Evolutionary conservation across 2,113 vertebrate species (phyloP).

Genomic region (Bolborhynchus lineola): DNA sequence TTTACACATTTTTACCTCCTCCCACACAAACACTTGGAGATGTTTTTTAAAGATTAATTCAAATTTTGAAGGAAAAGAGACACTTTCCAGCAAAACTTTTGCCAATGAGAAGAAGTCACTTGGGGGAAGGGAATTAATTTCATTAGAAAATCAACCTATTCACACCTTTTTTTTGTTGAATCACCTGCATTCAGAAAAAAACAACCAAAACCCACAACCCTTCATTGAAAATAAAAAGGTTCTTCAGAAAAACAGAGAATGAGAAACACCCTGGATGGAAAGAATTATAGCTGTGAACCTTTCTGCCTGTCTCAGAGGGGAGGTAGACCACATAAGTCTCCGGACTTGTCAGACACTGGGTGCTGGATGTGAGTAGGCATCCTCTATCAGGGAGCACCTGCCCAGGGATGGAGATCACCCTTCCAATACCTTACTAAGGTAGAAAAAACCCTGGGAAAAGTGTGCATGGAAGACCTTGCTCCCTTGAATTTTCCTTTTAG

Average conservation of each 20-base stretch:
- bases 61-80: not conserved
- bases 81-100: not conserved
- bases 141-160: not conserved
- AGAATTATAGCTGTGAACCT: not conserved
- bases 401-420: not conserved
- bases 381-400: accelerated
- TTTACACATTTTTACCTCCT: not conserved
- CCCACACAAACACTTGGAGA: no score
- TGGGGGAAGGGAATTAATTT: not conserved
- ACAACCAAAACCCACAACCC: not conserved
- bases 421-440: not conserved
- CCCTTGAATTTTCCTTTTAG: not conserved
- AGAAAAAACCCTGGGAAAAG: not conserved
- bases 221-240: not conserved
- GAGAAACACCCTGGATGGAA: not conserved
- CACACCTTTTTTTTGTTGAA: not conserved
- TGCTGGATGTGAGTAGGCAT: accelerated
- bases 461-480: accelerated
- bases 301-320: not conserved
- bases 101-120: not conserved
- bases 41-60: not conserved
- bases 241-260: not conserved
- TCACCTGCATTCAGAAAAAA: not conserved
- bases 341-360: accelerated
- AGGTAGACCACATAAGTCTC: accelerated